A percentile compares a stretch with the other conserved stretches of the same genome.
These are phyloP conservation scores for Diorhabda carinulata DNA, from an alignment of 1,140 invertebrate species.

Conservation along the genomic window DNA sequence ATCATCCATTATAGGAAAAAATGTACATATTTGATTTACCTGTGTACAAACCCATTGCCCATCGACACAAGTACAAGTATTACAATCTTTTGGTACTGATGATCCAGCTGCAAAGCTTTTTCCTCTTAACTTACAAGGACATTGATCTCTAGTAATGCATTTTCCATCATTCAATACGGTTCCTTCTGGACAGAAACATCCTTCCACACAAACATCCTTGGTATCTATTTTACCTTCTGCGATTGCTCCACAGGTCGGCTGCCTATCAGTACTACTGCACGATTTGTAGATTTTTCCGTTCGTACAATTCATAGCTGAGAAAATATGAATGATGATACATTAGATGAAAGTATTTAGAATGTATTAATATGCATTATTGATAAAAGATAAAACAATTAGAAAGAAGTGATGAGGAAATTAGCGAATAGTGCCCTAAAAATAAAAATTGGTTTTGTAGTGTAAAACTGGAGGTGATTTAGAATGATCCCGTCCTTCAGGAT, in stretches of 20 bases:
- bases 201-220: constrained; percentile 67
- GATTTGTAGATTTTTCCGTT: constrained; percentile 65
- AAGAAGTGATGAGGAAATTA: too few relatives aligned
- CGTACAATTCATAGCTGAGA: constrained; percentile 65
- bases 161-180: constrained; percentile 65
- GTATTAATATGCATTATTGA: too few relatives aligned
- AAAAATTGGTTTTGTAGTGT: too few relatives aligned
- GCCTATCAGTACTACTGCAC: constrained; percentile 59
- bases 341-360: not conserved
- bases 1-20: too few relatives aligned
- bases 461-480: too few relatives aligned
- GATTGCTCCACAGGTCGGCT: constrained; percentile 48
- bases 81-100: constrained; percentile 74
- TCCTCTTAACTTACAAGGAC: constrained; percentile 76
- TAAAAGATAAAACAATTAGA: too few relatives aligned
- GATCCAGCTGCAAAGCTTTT: constrained; percentile 69
- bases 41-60: constrained; percentile 80
- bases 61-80: constrained; percentile 69
- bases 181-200: constrained; percentile 79
- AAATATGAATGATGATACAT: not conserved
- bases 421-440: too few relatives aligned
- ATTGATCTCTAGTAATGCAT: constrained; percentile 69
- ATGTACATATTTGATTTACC: constrained; percentile 21
- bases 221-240: constrained; percentile 38
- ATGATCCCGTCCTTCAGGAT: too few relatives aligned